These are phyloP conservation scores for Catocala sponsa DNA, from an alignment of 2,888 invertebrate genomes.

Conservation along the genomic window DNA sequence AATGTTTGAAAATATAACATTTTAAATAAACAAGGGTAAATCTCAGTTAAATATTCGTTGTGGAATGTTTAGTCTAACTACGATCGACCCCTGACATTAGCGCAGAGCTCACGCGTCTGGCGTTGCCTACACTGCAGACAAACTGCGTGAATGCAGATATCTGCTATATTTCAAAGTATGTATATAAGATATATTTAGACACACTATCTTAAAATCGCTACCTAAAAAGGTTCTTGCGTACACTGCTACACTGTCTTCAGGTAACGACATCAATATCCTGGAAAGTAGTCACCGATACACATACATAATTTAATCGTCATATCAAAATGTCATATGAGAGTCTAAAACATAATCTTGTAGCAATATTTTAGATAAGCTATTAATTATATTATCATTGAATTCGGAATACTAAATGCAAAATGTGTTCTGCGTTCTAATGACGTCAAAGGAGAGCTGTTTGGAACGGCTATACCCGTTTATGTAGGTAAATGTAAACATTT, in stretches of 20 bases:
- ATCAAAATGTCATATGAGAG: no score
- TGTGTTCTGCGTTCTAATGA: conserved; percentile 63
- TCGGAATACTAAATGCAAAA: conserved; percentile 46
- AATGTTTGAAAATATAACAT: neutral
- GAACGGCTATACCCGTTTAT: conserved; percentile 65
- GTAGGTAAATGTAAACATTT: conserved; percentile 72
- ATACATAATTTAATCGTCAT: no score
- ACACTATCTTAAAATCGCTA: neutral
- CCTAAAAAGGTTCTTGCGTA: no score
- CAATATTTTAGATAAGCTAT: no score
- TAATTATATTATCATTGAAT: conserved; percentile 39
- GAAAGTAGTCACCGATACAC: no score
- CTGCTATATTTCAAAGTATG: conserved; percentile 7
- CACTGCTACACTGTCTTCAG: no score
- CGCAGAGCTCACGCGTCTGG: conserved; percentile 43
- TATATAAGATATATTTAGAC: neutral
- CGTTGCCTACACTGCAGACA: conserved; percentile 37
- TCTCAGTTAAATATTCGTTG: neutral
- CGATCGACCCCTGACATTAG: conserved; percentile 60
- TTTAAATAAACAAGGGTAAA: conserved; percentile 1
- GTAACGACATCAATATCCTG: no score
- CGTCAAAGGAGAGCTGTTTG: conserved; percentile 74
- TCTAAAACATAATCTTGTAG: no score
- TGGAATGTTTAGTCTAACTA: conserved; percentile 58
- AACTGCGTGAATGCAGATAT: conserved; percentile 36